These are phyloP conservation scores for Cyclopterus lumpus DNA, from an alignment of 2,797 vertebrate species.

Conservation along the genomic window DNA sequence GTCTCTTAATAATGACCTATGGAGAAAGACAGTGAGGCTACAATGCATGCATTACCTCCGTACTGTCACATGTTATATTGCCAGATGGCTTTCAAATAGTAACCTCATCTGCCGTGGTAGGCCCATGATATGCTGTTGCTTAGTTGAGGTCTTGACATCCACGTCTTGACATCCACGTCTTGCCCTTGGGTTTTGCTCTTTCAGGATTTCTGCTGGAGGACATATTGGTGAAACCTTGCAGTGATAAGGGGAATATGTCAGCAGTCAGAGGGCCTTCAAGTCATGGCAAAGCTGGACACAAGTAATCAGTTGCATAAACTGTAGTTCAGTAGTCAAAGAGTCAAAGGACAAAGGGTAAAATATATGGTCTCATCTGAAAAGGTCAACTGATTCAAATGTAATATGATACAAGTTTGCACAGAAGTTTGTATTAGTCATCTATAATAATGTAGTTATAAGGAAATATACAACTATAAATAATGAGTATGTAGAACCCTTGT, in stretches of 20 bases:
- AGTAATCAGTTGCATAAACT: slow-evolving; percentile 64
- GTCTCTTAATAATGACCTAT: slow-evolving; percentile 84
- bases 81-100: slow-evolving; percentile 88
- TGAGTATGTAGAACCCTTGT: neutral
- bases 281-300: slow-evolving; percentile 66
- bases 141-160: slow-evolving; percentile 87
- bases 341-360: slow-evolving; percentile 62
- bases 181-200: slow-evolving; percentile 88
- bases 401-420: slow-evolving; percentile 33
- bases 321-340: slow-evolving; percentile 57
- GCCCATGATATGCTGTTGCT: slow-evolving; percentile 84
- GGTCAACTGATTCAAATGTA: slow-evolving; percentile 49
- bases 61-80: slow-evolving; percentile 86
- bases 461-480: neutral
- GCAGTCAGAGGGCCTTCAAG: slow-evolving; percentile 79
- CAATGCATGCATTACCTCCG: slow-evolving; percentile 80
- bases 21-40: slow-evolving; percentile 85
- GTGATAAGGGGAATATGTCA: slow-evolving; percentile 82
- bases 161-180: slow-evolving; percentile 86
- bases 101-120: slow-evolving; percentile 82
- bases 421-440: slow-evolving; percentile 1
- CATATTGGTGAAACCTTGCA: slow-evolving; percentile 68
- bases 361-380: slow-evolving; percentile 57
- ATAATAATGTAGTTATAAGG: neutral
- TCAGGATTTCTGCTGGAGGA: slow-evolving; percentile 78